Evolutionary conservation across 2,888 invertebrate species (phyloP).

Genomic region (Drosophila melanosoma): DNA sequence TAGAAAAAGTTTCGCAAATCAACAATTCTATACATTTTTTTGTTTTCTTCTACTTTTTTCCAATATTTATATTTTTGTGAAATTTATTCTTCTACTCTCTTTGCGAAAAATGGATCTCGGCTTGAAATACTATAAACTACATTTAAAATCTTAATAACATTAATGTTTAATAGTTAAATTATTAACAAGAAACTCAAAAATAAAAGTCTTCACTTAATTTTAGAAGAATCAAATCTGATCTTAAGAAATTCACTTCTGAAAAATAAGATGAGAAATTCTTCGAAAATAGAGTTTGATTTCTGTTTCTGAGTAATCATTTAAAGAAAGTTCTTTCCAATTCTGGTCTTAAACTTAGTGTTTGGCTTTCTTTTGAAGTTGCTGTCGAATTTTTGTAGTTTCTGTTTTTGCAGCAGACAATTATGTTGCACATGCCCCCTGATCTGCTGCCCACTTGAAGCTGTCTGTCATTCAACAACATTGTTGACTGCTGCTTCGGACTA

Average conservation of each 20-base stretch:
- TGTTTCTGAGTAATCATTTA: neutral
- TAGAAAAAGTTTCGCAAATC: too few relatives aligned
- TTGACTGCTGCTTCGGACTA: conserved; percentile 63
- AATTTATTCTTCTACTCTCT: too few relatives aligned
- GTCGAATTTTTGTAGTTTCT: neutral
- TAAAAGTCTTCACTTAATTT: too few relatives aligned
- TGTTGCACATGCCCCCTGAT: conserved; percentile 58
- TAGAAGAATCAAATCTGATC: too few relatives aligned
- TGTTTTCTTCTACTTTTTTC: too few relatives aligned
- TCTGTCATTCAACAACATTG: conserved; percentile 71
- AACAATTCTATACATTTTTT: too few relatives aligned
- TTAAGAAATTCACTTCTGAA: neutral
- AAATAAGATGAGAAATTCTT: neutral
- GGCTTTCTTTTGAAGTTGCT: conserved; percentile 2
- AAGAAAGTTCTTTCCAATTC: conserved; percentile 8
- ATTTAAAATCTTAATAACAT: too few relatives aligned
- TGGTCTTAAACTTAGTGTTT: conserved; percentile 18
- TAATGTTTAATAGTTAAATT: too few relatives aligned
- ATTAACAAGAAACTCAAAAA: too few relatives aligned
- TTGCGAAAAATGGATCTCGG: too few relatives aligned
- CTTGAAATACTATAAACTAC: too few relatives aligned
- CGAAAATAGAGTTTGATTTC: neutral
- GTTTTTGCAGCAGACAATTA: conserved; percentile 51
- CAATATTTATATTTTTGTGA: too few relatives aligned
- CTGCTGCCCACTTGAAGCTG: conserved; percentile 40